These are phyloP conservation scores for Chrosomus eos DNA, from an alignment of 2,797 vertebrate species.

Conservation along the genomic window DNA sequence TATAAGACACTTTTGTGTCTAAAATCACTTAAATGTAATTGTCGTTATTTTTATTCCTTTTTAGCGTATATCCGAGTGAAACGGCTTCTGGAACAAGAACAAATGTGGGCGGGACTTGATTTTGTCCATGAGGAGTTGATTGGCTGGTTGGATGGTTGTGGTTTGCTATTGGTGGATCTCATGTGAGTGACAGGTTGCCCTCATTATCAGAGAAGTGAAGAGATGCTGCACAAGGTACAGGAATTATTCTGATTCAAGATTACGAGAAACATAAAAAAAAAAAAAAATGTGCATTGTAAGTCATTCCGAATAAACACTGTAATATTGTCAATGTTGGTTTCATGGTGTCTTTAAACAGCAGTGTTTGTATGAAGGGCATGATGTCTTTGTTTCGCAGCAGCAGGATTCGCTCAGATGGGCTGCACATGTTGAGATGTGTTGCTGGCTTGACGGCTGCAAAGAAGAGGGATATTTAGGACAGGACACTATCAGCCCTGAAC, in stretches of 20 bases:
- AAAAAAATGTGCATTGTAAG: not conserved
- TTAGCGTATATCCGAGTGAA: not conserved
- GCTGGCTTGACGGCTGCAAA: slow-evolving; percentile 16
- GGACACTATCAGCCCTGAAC: slow-evolving; percentile 57
- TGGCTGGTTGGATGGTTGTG: not conserved
- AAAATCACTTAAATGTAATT: not conserved
- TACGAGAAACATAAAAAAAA: too few species aligned
- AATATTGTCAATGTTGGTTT: not conserved
- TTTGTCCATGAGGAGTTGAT: not conserved
- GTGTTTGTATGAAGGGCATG: slow-evolving; percentile 42
- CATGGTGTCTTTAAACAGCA: not conserved
- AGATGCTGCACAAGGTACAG: not conserved
- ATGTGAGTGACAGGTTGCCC: not conserved
- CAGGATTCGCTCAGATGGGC: slow-evolving; percentile 12
- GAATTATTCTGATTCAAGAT: not conserved
- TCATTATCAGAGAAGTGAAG: not conserved
- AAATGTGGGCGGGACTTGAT: not conserved
- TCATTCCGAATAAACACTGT: not conserved
- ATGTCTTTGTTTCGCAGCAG: slow-evolving; percentile 38
- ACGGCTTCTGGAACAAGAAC: not conserved
- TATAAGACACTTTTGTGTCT: not conserved
- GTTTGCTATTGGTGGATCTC: not conserved
- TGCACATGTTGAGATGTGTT: slow-evolving; percentile 18
- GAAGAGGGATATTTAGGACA: slow-evolving; percentile 23
- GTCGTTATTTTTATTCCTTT: too few species aligned